These are phyloP conservation scores for Mercenaria mercenaria DNA, from an alignment of 1,140 invertebrate species.

Conservation along the genomic window DNA sequence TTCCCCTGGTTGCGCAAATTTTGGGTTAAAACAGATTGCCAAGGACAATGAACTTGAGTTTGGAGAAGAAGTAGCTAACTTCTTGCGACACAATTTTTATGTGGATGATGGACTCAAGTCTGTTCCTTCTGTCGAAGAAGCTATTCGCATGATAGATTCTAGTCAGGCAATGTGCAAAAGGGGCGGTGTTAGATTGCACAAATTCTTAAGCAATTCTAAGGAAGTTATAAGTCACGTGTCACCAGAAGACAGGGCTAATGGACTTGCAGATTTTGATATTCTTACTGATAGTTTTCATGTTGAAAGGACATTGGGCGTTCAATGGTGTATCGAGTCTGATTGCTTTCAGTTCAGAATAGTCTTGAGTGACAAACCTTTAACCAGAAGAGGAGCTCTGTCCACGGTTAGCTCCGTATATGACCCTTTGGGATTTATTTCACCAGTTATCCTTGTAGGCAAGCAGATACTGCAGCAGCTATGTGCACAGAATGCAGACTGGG, in stretches of 20 bases:
- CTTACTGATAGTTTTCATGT: slow-evolving; percentile 40
- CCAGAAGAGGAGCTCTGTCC: slow-evolving; percentile 31
- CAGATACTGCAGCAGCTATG: slow-evolving; percentile 71
- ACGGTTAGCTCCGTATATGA: slow-evolving; percentile 66
- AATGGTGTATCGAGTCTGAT: slow-evolving; percentile 63
- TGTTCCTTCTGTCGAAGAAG: slow-evolving; percentile 23
- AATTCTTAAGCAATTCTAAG: slow-evolving; percentile 58
- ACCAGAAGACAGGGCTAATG: neutral
- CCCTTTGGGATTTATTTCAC: slow-evolving; percentile 68
- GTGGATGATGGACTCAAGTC: slow-evolving; percentile 65
- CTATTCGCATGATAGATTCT: slow-evolving; percentile 30
- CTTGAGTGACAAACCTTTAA: slow-evolving; percentile 12
- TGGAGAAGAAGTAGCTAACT: neutral
- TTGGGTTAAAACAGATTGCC: slow-evolving; percentile 55
- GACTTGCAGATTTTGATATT: slow-evolving; percentile 43
- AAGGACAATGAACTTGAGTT: neutral
- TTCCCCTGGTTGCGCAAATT: slow-evolving; percentile 67
- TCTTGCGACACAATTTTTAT: slow-evolving; percentile 66
- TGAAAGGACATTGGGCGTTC: slow-evolving; percentile 57
- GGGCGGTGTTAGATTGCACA: slow-evolving; percentile 57
- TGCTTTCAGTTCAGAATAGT: slow-evolving; percentile 51
- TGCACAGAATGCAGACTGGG: slow-evolving; percentile 57
- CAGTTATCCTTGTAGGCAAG: slow-evolving; percentile 68
- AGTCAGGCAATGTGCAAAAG: slow-evolving; percentile 28
- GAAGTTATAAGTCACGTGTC: slow-evolving; percentile 51